Evolutionary conservation across 2,888 invertebrate species (phyloP), one percentile per base, ranked within the genome.

Genomic region (Apamea monoglypha): DNA sequence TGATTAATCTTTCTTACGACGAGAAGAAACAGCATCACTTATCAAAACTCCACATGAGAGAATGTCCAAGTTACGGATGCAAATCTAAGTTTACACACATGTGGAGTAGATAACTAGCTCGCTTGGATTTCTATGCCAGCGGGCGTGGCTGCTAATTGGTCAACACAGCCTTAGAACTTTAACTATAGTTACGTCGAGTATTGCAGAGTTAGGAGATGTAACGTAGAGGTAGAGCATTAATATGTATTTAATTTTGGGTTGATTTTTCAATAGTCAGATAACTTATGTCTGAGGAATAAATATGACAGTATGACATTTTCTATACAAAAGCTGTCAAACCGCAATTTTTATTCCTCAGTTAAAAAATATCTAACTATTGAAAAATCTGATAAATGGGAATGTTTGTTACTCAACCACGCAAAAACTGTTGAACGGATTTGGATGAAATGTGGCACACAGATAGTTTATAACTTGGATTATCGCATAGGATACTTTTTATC

Each of bases 71-170:
- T 44, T 32, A 53, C 53, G 10, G 44, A 77, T 70, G 66, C 67
- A 83, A 82, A 83, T 83, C 67, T 44, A 67, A 67, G 80, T 67
- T 72, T 68, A 63, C 53, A 56, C 63, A 64, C 12, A 56, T 82
- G 36, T 47, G 36, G 61, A 53, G 61, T 76, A 53, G 21, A 32
- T 53, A 63, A 63, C 67, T 63, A 82, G 69, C 56, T 77, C 47
- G 66, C 47, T 40, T 25, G 4, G 64, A 85, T 84, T 80, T 76
- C 50, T 47, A 81, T 76, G 73, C 44, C 79, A 85, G 83, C 68
- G 68, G 79, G 66, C 78, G 50, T 76, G 70, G 29, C 63, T 67
- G 66, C 71, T 87, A 87, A 88, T 82, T 84, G 79, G 63, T 81
- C 83, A 82, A 81, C 78, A 79, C 32, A 21, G 61, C 29, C 50